Evolutionary conservation across 2,888 invertebrate species (phyloP).

Genomic region (Entomobrya multifasciata): DNA sequence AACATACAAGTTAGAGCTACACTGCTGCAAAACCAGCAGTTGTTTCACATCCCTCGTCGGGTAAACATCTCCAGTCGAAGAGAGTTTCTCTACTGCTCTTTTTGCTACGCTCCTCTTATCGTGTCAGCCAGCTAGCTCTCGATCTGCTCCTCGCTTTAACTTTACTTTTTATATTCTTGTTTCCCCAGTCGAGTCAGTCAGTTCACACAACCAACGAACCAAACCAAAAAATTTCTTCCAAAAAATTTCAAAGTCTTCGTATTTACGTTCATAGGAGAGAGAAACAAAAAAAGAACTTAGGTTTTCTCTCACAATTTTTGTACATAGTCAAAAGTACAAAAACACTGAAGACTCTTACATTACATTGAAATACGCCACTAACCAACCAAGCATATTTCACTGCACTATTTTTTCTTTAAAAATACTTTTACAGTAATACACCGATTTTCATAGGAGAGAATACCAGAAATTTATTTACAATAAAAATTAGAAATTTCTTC

Average conservation of each 20-base stretch:
- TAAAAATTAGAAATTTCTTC: too few relatives aligned
- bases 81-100: slow-evolving; percentile 53
- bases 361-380: too few relatives aligned
- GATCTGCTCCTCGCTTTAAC: slow-evolving; percentile 54
- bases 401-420: too few relatives aligned
- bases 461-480: too few relatives aligned
- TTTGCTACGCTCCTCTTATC: slow-evolving; percentile 11
- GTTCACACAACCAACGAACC: not conserved
- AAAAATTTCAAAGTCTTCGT: slow-evolving; percentile 22
- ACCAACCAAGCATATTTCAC: not conserved
- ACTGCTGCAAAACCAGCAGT: slow-evolving; percentile 61
- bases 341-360: slow-evolving; percentile 11
- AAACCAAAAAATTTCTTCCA: slow-evolving; percentile 10
- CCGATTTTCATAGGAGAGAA: too few relatives aligned
- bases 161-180: slow-evolving; percentile 30
- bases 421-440: too few relatives aligned
- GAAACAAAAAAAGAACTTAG: slow-evolving; percentile 7
- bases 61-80: slow-evolving; percentile 56
- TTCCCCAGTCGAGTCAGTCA: slow-evolving; percentile 34
- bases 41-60: slow-evolving; percentile 61
- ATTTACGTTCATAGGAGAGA: not conserved
- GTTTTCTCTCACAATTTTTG: slow-evolving; percentile 12
- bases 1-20: slow-evolving; percentile 62
- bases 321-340: not conserved
- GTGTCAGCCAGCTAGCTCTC: slow-evolving; percentile 23